Evolutionary conservation across 2,888 invertebrate genomes (phyloP).

Genomic region (Troides helena): DNA sequence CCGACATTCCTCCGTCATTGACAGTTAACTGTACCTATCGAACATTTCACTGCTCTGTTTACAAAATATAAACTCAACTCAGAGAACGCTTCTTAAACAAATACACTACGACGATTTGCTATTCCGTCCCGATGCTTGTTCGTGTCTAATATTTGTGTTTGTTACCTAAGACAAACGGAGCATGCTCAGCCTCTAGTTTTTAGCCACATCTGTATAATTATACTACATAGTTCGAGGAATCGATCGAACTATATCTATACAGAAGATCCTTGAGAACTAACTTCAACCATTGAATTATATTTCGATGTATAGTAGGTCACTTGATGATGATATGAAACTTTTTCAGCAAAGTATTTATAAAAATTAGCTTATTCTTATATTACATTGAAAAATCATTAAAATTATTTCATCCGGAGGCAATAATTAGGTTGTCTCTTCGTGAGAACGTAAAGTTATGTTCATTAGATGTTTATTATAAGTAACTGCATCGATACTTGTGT

Average conservation of each 20-base stretch:
- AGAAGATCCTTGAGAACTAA: not conserved
- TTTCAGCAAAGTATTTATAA: too few species aligned
- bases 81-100: slow-evolving; percentile 67
- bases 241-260: not conserved
- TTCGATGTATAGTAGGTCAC: not conserved
- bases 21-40: slow-evolving; percentile 64
- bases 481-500: not conserved
- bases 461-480: not conserved
- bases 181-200: slow-evolving; percentile 50
- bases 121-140: slow-evolving; percentile 70
- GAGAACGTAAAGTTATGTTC: not conserved
- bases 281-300: not conserved
- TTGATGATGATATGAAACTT: too few species aligned
- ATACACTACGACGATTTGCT: slow-evolving; percentile 73
- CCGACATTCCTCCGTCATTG: slow-evolving; percentile 59
- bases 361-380: too few species aligned
- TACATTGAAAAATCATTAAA: too few species aligned
- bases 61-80: slow-evolving; percentile 61
- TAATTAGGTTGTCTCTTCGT: too few species aligned
- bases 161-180: slow-evolving; percentile 67
- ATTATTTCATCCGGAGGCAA: too few species aligned
- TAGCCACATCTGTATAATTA: slow-evolving; percentile 38
- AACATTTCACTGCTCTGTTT: slow-evolving; percentile 64
- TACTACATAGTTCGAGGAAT: slow-evolving; percentile 31
- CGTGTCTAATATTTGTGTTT: slow-evolving; percentile 73